Evolutionary conservation across 2,888 invertebrate genomes (phyloP), one percentile per base, ranked within the genome.

Genomic region (Ochropleura plecta): DNA sequence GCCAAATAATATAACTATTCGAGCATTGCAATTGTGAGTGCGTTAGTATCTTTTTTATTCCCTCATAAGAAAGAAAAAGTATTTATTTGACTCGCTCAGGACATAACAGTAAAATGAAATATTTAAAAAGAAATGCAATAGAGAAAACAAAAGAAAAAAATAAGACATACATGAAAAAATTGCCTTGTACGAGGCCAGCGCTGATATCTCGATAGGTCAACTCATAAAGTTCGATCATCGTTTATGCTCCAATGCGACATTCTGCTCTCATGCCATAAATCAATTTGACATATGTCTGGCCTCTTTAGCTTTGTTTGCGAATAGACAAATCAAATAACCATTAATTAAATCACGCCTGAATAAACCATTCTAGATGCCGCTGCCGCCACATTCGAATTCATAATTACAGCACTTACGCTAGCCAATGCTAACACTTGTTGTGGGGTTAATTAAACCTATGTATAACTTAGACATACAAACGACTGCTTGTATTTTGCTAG

Each of bases 221-320:
- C 30, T 30, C 30, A 53, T 51, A 51, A 8, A 51, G 51, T 3
- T 18, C 51, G 51, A 51, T 51, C 18, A 51, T 51, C 18, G 9
- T 53, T n/a, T 53, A 53, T n/a, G 51, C 51, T n/a, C n/a, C n/a
- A 53, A 53, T 53, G 9, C n/a, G 46, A 40, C 16, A 18, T 62
- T 40, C 18, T 10, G 62, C 10, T 18, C 18, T n/a, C 53, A 12
- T 48, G 5, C 8, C 46, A 40, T 46, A 9, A 40, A 75, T 63
- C 3, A 42, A 30, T 42, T 30, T 48, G 5, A 16, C 48, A 1
- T 12, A 42, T 12, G 12, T 42, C 74, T 77, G 55, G 68, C 49
- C 44, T 69, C 53, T 16, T 30, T n/a, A n/a, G 16, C 69, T 68
- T 67, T 62, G 53, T 42, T 60, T 48, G 48, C 60, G 68, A 60